These are phyloP conservation scores for Resseliella maxima DNA, from an alignment of 2,888 invertebrate species.

Conservation along the genomic window DNA sequence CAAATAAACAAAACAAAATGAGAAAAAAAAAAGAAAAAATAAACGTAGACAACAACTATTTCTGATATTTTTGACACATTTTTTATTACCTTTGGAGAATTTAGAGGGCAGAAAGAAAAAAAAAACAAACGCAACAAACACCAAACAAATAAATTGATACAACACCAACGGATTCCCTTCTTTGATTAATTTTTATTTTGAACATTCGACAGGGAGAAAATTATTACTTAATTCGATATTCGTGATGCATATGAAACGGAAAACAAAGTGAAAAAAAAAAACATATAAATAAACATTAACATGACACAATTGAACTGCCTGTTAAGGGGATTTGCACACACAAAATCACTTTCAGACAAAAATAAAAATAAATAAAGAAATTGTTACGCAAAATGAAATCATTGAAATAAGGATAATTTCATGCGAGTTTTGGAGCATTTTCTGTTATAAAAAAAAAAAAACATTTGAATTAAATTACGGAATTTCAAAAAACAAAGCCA, in stretches of 20 bases:
- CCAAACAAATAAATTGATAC: conserved; percentile 22
- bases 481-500: too few relatives aligned
- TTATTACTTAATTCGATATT: not conserved
- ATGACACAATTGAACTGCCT: too few relatives aligned
- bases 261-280: too few relatives aligned
- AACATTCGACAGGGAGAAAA: not conserved
- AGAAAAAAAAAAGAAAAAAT: not conserved
- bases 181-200: conserved; percentile 21
- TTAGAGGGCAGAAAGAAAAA: not conserved
- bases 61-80: not conserved
- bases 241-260: not conserved
- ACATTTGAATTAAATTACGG: too few relatives aligned
- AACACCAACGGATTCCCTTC: conserved; percentile 26
- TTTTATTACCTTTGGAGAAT: not conserved
- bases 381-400: too few relatives aligned
- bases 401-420: too few relatives aligned
- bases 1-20: not conserved
- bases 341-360: too few relatives aligned
- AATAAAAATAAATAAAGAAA: not conserved
- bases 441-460: too few relatives aligned
- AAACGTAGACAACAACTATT: too few relatives aligned
- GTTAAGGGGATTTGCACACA: too few relatives aligned
- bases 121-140: too few relatives aligned
- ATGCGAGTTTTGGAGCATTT: too few relatives aligned
- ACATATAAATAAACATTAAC: not conserved